These are phyloP conservation scores for Tupaia chinensis DNA, from an alignment of 2,113 vertebrate genomes.

Conservation along the genomic window DNA sequence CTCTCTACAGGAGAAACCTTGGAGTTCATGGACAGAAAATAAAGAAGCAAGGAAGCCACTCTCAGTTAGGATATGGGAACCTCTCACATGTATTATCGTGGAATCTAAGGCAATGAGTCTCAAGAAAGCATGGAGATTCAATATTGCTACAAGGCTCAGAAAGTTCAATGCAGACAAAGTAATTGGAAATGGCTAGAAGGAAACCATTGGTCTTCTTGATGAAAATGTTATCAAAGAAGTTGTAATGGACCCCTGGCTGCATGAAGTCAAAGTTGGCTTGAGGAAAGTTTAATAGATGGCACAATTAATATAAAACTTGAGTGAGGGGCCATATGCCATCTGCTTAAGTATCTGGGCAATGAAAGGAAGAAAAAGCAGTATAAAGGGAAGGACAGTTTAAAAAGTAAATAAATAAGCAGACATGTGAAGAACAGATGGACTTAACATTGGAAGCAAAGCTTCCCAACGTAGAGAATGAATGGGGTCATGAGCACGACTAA, in stretches of 20 bases:
- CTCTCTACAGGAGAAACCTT: not conserved
- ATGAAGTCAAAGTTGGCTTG: not conserved
- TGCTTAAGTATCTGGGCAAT: not conserved
- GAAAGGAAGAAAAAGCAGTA: not conserved
- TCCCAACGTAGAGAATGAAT: not conserved
- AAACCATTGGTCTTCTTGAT: too few species aligned
- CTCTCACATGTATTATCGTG: not conserved
- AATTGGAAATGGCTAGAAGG: not conserved
- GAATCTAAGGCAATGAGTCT: not conserved
- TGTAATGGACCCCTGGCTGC: not conserved
- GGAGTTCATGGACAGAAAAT: not conserved
- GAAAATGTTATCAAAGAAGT: not conserved
- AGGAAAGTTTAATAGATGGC: not conserved
- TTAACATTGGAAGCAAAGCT: not conserved
- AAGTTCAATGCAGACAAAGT: not conserved
- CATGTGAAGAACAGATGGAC: not conserved
- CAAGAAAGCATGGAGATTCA: not conserved
- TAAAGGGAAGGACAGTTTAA: not conserved
- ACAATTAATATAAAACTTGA: not conserved
- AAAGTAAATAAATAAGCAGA: not conserved
- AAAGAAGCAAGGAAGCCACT: not conserved
- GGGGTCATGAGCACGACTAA: not conserved
- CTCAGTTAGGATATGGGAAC: not conserved
- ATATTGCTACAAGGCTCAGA: not conserved
- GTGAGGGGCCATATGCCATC: not conserved